Evolutionary conservation across 2,113 vertebrate genomes (phyloP).

Genomic region (Peromyscus maniculatus): DNA sequence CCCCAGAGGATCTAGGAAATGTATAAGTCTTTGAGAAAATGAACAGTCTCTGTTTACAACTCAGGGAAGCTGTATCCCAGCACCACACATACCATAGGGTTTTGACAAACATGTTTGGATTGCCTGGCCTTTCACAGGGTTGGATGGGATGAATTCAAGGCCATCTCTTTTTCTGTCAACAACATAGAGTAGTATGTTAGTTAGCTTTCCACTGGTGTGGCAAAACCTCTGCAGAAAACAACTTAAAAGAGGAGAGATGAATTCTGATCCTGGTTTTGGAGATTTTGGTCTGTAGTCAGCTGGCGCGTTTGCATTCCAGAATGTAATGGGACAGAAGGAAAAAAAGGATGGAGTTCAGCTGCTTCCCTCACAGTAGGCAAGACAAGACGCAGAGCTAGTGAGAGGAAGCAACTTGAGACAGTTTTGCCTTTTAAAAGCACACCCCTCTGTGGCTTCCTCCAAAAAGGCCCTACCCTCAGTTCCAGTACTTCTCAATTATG

Average conservation of each 20-base stretch:
- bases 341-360: not conserved
- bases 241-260: not conserved
- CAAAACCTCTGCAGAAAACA: not conserved
- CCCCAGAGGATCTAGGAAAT: not conserved
- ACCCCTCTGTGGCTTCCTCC: not conserved
- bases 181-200: not conserved
- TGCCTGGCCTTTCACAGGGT: not conserved
- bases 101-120: not conserved
- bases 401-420: not conserved
- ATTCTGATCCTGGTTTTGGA: not conserved
- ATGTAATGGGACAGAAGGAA: not conserved
- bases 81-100: not conserved
- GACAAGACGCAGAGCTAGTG: not conserved
- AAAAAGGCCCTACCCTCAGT: too few species aligned
- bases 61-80: not conserved
- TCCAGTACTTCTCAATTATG: not conserved
- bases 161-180: not conserved
- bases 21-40: not conserved
- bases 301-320: not conserved
- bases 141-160: not conserved
- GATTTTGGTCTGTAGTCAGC: fast-evolving
- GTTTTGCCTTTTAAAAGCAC: not conserved
- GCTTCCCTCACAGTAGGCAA: not conserved
- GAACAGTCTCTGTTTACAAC: not conserved
- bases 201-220: not conserved